Base-by-base conservation (phyloP, 2,113 vertebrate species). In the Spilogale gracilis region DNA sequence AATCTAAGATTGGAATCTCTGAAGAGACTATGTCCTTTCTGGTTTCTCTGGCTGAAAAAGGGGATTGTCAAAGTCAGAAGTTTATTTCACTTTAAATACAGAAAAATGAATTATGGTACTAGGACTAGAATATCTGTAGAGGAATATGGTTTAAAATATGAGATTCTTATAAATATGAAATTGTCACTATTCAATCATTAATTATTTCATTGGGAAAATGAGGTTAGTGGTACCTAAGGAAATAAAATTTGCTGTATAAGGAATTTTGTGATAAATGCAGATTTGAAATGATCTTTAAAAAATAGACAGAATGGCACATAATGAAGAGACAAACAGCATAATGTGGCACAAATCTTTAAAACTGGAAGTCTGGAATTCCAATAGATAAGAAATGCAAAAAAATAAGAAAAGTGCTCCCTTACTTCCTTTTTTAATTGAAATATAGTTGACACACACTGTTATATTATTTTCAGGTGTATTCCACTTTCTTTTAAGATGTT, bases 41-140 rank as follows among this genome's bases (percentile, higher is more conserved):
- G 16, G 20, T 76, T n/a, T 30, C 6, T 61, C 52, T 56, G 23
- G 69, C 16, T 69, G 50, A 43, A 84, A 84, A 84, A 84, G 38
- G 50, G 9, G 27, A 76, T 76, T 82, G 50, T 48, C 67, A 52
- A 67, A 91, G 63, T 38, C 54, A 81, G 67, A 56, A 9, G 52
- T 91, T 58, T 84, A 50, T 50, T 94, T 87, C 87, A 87, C 21
- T 94, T 50, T 76, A 76, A 87, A 67, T 71, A 94, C 45, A 82
- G 58, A 71, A 60, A 91, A 81, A 43, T 23, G 9, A 87, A 3
- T 74, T 86, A 48, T 65, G 13, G 23, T 32, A 83, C n/a, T 67
- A 78, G 14, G 84, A 4, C 10, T 30, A 52, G 86, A 9, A 52
- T 74, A 32, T 82, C 45, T 89, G 38, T 52, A 74, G 82, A 74